A percentile compares a stretch with the other conserved stretches of the same genome.
Conservation (phyloP, 2,888 invertebrate species). For the Drosophila mimica region DNA sequence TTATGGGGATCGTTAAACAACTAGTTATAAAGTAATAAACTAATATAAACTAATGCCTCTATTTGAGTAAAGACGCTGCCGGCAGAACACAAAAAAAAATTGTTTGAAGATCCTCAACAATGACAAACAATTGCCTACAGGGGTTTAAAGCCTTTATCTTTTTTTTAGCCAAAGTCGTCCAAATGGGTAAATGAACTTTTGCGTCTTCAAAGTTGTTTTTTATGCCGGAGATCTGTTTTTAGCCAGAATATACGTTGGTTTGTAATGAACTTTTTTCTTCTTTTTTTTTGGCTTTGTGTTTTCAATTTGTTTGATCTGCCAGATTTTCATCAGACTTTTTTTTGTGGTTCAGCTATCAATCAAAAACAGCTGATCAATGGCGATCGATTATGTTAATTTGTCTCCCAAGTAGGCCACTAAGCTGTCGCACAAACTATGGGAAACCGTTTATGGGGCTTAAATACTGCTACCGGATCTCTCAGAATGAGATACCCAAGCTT, state of each 20-base stretch:
- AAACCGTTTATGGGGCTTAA: slow-evolving; percentile 46
- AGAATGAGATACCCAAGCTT: slow-evolving; percentile 19
- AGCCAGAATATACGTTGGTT: neutral
- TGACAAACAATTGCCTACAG: slow-evolving; percentile 10
- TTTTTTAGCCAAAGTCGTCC: neutral
- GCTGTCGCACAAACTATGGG: slow-evolving; percentile 36
- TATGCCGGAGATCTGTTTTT: slow-evolving; percentile 35
- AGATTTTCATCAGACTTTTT: slow-evolving; percentile 21
- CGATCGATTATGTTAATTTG: slow-evolving; percentile 57
- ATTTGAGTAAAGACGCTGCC: slow-evolving; percentile 20
- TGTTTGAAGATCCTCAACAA: slow-evolving; percentile 29
- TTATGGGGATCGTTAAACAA: slow-evolving; percentile 37
- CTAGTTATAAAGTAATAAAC: neutral
- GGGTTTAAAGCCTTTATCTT: neutral
- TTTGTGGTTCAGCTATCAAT: slow-evolving; percentile 29
- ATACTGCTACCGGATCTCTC: slow-evolving; percentile 55
- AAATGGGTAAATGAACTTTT: slow-evolving; percentile 43
- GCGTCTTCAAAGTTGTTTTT: neutral
- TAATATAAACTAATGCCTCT: slow-evolving; percentile 16
- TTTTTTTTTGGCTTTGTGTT: neutral
- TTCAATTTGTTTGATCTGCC: slow-evolving; percentile 22
- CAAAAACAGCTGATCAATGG: slow-evolving; percentile 37
- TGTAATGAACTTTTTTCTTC: neutral
- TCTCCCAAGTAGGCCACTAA: slow-evolving; percentile 57
- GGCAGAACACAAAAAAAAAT: slow-evolving; percentile 23